Evolutionary conservation across 2,797 vertebrate genomes (phyloP), one percentile per base, ranked within the genome.

Genomic region (Sebastes iracundus): DNA sequence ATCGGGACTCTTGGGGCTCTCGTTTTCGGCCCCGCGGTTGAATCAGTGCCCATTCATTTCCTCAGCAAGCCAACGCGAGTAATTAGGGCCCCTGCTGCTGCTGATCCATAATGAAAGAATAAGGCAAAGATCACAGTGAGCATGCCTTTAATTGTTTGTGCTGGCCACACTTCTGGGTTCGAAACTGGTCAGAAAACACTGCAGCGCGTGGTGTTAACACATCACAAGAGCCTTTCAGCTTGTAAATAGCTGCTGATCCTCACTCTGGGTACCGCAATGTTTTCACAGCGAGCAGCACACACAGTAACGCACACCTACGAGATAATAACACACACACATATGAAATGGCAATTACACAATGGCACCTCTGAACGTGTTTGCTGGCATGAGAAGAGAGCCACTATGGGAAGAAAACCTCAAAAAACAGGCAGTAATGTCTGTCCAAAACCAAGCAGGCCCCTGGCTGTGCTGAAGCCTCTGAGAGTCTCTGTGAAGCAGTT

Each of bases 91-190:
- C 91, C 83, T 69, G 90, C 90, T 85, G 89, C 86, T 81, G 68
- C 83, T 90, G 92, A 91, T 92, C 90, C 88, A 85, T 77, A 91
- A 94, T 91, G 82, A 90, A 91, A 93, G 92, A 91, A 92, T 86
- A 75, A 74, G 86, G 82, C 86, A 82, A 89, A 81, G 89, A 91
- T 88, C 90, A 82, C 89, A 93, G 89, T 79, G 90, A 90, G 87
- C 67, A 65, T 82, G 81, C 67, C 88, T 93, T 88, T 91, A 90
- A 93, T 95, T 93, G 93, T 94, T 92, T 91, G 81, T 79, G 84
- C 87, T 92, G 90, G 91, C 87, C 76, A 83, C 90, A 79, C 79
- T 77, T 91, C 83, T 73, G 61, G 20, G 58, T 84, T 82, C 84
- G 59, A 86, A 85, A 80, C 76, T 4, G 78, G 42, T 86, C 79